Conservation (phyloP, 2,113 vertebrate genomes). For the Barnardius zonarius region DNA sequence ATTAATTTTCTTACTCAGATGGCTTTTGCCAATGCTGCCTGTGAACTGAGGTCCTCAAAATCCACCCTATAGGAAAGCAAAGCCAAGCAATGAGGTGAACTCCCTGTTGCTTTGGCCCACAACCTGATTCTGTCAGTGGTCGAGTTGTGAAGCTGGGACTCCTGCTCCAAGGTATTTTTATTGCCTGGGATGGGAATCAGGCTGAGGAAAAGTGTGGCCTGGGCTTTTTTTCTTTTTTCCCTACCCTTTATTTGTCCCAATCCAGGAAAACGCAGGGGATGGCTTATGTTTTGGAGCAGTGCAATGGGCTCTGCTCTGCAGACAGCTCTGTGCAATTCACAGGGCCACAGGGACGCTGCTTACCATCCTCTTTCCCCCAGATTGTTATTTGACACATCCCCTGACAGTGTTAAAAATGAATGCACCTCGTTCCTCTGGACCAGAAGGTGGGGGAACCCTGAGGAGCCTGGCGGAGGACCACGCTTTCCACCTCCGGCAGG, state of each 20-base stretch:
- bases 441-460: background rate
- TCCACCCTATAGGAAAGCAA: background rate
- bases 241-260: background rate
- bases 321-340: background rate
- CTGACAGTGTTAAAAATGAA: rapidly evolving
- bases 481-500: background rate
- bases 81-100: background rate
- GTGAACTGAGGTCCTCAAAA: background rate
- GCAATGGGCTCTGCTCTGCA: background rate
- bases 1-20: background rate
- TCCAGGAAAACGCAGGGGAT: background rate
- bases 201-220: conserved; percentile 10
- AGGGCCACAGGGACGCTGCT: background rate
- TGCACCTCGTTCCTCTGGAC: background rate
- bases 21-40: background rate
- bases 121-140: background rate
- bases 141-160: background rate
- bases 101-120: background rate
- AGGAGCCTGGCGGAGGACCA: background rate
- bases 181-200: conserved; percentile 23
- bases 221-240: background rate
- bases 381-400: background rate
- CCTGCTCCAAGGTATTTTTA: background rate
- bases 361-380: background rate
- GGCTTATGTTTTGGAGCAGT: background rate